Percentiles rank a stretch among this genome's conserved stretches.
These are phyloP conservation scores for Operophtera brumata DNA, from an alignment of 2,888 invertebrate genomes.

Conservation along the genomic window DNA sequence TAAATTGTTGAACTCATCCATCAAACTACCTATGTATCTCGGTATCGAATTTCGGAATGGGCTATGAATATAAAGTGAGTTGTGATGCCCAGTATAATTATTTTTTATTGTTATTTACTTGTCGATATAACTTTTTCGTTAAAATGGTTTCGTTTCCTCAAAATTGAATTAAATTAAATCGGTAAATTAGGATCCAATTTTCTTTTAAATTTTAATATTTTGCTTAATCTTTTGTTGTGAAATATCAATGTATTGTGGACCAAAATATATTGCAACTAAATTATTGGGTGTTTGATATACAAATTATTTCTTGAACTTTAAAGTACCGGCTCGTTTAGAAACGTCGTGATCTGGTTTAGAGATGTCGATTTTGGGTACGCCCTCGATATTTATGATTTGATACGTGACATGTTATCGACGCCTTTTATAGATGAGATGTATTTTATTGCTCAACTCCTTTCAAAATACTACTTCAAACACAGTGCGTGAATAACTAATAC, in stretches of 20 bases:
- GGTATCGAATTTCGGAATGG: conserved; percentile 39
- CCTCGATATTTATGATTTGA: conserved; percentile 25
- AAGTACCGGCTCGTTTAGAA: conserved; percentile 1
- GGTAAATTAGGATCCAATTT: conserved; percentile 27
- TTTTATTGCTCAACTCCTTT: conserved; percentile 18
- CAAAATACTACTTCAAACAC: background rate
- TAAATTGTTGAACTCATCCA: conserved; percentile 20
- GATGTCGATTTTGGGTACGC: conserved; percentile 37
- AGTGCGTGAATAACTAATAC: too few species aligned
- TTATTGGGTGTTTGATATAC: too few species aligned
- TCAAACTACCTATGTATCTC: conserved; percentile 21
- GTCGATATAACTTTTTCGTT: conserved; percentile 12
- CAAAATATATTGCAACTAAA: too few species aligned
- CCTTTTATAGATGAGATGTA: conserved; percentile 16
- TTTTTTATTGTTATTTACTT: conserved; percentile 35
- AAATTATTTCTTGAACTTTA: background rate
- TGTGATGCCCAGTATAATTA: conserved; percentile 24
- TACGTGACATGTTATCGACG: conserved; percentile 23
- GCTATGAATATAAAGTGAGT: conserved; percentile 40
- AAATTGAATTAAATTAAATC: conserved; percentile 33
- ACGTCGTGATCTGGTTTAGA: conserved; percentile 23
- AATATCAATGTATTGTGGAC: too few species aligned
- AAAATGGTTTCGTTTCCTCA: conserved; percentile 18
- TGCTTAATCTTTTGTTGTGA: too few species aligned
- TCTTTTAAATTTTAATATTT: background rate